Conservation (phyloP, 2,797 vertebrate genomes). For the Hippoglossus hippoglossus region DNA sequence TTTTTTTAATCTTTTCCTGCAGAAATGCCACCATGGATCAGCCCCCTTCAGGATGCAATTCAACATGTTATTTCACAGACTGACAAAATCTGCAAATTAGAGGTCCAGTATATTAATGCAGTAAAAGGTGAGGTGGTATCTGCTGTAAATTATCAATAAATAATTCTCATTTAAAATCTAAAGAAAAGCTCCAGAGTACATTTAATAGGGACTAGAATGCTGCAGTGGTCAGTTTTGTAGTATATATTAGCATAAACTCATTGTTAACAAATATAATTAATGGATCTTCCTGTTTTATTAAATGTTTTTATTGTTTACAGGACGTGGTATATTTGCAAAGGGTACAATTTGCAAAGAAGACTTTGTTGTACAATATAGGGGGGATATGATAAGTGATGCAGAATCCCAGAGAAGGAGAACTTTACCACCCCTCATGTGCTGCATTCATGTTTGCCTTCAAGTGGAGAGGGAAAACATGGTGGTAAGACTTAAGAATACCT, state of each 20-base stretch:
- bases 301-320: slow-evolving; percentile 23
- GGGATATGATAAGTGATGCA: slow-evolving; percentile 31
- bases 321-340: slow-evolving; percentile 47
- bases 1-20: not conserved
- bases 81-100: slow-evolving; percentile 36
- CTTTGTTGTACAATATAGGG: slow-evolving; percentile 47
- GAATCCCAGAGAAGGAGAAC: slow-evolving; percentile 34
- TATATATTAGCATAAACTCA: not conserved
- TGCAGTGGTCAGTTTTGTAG: not conserved
- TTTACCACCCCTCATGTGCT: slow-evolving; percentile 36
- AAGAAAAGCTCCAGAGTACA: not conserved
- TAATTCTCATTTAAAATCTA: not conserved
- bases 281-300: not conserved
- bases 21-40: slow-evolving; percentile 31
- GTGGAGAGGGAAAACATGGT: slow-evolving; percentile 52
- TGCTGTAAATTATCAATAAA: not conserved
- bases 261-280: slow-evolving; percentile 9
- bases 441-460: slow-evolving; percentile 53
- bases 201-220: not conserved
- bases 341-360: slow-evolving; percentile 40
- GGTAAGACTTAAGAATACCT: slow-evolving; percentile 32
- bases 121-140: slow-evolving; percentile 33
- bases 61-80: slow-evolving; percentile 23
- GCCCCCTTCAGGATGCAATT: slow-evolving; percentile 32
- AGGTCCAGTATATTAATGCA: slow-evolving; percentile 37